Conservation (phyloP, 2,113 vertebrate genomes). For the Cheirogaleus medius region DNA sequence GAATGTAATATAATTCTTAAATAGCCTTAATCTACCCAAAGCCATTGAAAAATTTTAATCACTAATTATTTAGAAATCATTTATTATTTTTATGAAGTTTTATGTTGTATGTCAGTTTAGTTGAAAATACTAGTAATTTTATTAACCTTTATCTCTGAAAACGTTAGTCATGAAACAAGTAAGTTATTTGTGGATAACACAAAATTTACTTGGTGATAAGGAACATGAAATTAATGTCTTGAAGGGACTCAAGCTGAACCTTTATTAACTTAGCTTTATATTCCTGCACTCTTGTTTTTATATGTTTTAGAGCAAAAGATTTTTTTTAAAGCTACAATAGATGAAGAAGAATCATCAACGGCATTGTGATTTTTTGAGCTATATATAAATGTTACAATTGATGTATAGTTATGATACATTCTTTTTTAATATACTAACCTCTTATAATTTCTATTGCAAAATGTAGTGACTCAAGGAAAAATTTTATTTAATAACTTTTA, state of each 20-base stretch:
- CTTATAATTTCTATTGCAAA: slow-evolving; percentile 56
- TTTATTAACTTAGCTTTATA: slow-evolving; percentile 37
- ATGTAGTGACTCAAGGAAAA: slow-evolving; percentile 56
- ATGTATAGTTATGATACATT: slow-evolving; percentile 21
- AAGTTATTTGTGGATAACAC: slow-evolving; percentile 34
- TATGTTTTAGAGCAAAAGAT: slow-evolving; percentile 20
- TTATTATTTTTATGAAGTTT: slow-evolving; percentile 17
- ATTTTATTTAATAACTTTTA: slow-evolving; percentile 62
- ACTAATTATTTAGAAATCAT: not conserved
- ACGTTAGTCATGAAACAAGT: not conserved
- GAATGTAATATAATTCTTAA: not conserved
- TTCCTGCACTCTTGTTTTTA: slow-evolving; percentile 3
- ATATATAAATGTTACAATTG: slow-evolving; percentile 44
- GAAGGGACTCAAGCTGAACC: not conserved
- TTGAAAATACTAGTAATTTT: not conserved
- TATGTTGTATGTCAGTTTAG: not conserved
- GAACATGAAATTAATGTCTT: slow-evolving; percentile 79
- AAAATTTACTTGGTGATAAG: slow-evolving; percentile 57
- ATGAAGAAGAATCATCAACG: not conserved
- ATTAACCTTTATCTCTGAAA: slow-evolving; percentile 41
- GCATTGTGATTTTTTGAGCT: slow-evolving; percentile 29
- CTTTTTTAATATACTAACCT: slow-evolving; percentile 13
- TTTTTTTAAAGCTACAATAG: slow-evolving; percentile 14
- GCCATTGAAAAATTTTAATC: not conserved
- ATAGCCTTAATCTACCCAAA: not conserved